A percentile compares a stretch with the other conserved stretches of the same genome.
These are phyloP conservation scores for Aleiodes testaceus DNA, from an alignment of 2,888 invertebrate species.

Conservation along the genomic window DNA sequence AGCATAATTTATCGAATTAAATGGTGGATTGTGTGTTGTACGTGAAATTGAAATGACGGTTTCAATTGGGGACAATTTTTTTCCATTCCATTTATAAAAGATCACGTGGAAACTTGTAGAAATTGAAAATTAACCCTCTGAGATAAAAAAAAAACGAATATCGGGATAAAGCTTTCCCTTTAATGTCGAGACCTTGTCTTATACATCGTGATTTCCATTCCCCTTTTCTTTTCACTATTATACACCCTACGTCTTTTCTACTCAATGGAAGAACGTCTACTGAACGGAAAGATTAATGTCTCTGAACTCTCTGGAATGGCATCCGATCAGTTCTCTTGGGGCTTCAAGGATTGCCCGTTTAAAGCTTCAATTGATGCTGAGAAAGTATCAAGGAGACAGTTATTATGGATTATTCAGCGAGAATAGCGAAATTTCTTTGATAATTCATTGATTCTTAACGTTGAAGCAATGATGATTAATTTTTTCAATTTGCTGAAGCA, in stretches of 20 bases:
- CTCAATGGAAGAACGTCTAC: slow-evolving; percentile 19
- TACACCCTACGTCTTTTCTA: slow-evolving; percentile 16
- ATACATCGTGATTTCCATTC: background rate
- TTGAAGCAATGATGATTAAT: background rate
- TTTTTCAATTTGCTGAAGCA: background rate
- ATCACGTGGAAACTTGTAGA: no score
- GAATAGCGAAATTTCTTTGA: background rate
- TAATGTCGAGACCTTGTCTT: slow-evolving; percentile 5
- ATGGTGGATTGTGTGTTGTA: background rate
- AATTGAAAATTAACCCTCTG: no score
- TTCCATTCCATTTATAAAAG: no score
- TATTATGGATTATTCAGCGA: slow-evolving; percentile 14
- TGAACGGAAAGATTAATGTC: slow-evolving; percentile 28
- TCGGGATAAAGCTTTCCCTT: background rate
- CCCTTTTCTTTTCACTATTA: background rate
- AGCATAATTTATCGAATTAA: slow-evolving; percentile 1
- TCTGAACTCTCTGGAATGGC: slow-evolving; percentile 18
- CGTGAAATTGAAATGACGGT: no score
- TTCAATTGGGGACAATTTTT: no score
- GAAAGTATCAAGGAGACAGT: slow-evolving; percentile 4
- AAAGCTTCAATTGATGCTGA: slow-evolving; percentile 21
- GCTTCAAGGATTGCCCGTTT: slow-evolving; percentile 20
- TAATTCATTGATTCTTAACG: background rate
- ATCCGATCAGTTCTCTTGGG: slow-evolving; percentile 16
- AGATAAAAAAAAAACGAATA: slow-evolving; percentile 6